Percentiles rank a stretch among this genome's conserved stretches.
Conservation (phyloP, 2,888 invertebrate species). For the Drosophila cracens region DNA sequence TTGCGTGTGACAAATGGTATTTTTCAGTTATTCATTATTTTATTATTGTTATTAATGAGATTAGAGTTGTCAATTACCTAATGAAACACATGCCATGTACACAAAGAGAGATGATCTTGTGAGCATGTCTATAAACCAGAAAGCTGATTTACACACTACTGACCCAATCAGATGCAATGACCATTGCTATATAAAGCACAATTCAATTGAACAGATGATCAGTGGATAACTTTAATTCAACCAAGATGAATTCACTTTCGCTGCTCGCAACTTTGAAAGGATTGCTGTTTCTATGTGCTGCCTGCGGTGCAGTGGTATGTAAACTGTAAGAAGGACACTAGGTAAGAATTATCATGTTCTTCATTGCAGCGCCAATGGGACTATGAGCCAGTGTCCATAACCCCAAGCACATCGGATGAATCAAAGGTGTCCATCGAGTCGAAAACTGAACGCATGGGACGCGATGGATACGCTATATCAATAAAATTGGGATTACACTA, state of each 20-base stretch:
- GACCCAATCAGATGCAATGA: neutral
- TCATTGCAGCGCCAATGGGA: constrained; percentile 30
- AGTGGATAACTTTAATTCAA: neutral
- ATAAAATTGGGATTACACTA: constrained; percentile 4
- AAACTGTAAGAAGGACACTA: neutral
- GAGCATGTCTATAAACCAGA: neutral
- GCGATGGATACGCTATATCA: constrained; percentile 25
- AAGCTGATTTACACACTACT: neutral
- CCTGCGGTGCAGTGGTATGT: constrained; percentile 12
- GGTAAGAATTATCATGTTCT: no score
- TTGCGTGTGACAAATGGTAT: neutral
- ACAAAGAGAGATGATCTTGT: neutral
- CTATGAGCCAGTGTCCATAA: constrained; percentile 32
- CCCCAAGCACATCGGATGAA: constrained; percentile 18
- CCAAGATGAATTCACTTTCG: neutral
- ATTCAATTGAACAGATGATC: neutral
- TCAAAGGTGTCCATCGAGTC: neutral
- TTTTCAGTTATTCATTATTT: neutral
- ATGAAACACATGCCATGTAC: neutral
- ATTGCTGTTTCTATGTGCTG: neutral
- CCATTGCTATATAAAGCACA: neutral
- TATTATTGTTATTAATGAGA: neutral
- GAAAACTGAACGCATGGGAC: constrained; percentile 13
- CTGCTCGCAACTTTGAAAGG: neutral
- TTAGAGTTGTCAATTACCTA: neutral